phyloP scores from a whole-genome alignment of 1,140 invertebrate species.

The Polyergus mexicanus region DNA sequence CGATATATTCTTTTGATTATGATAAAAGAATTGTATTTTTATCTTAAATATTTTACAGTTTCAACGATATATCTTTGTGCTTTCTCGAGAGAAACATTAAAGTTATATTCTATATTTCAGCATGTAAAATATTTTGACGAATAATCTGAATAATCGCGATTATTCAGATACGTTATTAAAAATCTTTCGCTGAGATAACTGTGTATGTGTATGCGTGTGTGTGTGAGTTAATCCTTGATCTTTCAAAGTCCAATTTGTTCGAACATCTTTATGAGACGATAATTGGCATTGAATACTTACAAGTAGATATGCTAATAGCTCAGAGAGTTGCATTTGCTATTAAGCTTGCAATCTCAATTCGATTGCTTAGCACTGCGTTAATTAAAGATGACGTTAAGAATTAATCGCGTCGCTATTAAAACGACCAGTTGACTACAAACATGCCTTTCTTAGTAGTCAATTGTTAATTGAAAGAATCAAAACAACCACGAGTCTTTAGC shows the following conservation, averaged over 20 bases:
- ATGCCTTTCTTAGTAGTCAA: neutral
- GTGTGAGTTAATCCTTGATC: constrained; percentile 37
- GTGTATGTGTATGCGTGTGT: neutral
- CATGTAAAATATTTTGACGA: neutral
- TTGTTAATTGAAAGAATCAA: constrained; percentile 10
- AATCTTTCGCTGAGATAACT: constrained; percentile 22
- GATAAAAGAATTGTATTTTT: neutral
- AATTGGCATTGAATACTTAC: constrained; percentile 55
- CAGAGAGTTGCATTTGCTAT: constrained; percentile 34
- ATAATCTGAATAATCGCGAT: neutral
- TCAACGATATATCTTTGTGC: neutral
- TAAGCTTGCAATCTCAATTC: constrained; percentile 24
- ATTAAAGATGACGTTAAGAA: constrained; percentile 55
- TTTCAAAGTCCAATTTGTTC: constrained; percentile 17
- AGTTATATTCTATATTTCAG: neutral
- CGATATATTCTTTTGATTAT: neutral
- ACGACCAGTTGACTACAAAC: neutral
- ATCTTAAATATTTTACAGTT: neutral
- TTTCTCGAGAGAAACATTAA: neutral
- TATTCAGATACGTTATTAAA: neutral
- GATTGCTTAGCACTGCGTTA: constrained; percentile 43
- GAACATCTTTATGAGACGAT: constrained; percentile 38
- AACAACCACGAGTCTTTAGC: neutral
- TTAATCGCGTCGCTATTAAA: constrained; percentile 9
- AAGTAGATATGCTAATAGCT: constrained; percentile 63